phyloP scores from a whole-genome alignment of 1,140 invertebrate genomes.

The Listronotus bonariensis region DNA sequence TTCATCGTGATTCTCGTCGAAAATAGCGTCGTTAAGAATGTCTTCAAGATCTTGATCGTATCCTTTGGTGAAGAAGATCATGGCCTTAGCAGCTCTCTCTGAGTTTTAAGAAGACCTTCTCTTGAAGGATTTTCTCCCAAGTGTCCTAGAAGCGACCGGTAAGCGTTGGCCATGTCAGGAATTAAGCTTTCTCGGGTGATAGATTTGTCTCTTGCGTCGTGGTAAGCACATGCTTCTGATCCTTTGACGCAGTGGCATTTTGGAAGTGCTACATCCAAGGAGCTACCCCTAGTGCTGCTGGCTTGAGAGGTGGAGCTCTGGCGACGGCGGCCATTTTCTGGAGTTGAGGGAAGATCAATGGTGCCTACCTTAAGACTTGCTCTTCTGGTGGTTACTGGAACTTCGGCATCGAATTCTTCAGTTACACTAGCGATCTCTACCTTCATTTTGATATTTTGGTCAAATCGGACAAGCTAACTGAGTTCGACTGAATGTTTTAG shows the following conservation, averaged over 20 bases:
- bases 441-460: constrained; percentile 3
- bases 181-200: constrained; percentile 1
- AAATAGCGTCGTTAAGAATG: constrained; percentile 94
- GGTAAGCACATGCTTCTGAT: background rate
- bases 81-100: constrained; percentile 22
- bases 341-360: background rate
- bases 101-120: constrained; percentile 26
- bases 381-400: background rate
- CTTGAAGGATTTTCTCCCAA: constrained; percentile 22
- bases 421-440: background rate
- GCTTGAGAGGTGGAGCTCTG: background rate
- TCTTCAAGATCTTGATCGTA: constrained; percentile 53
- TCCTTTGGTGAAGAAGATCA: constrained; percentile 28
- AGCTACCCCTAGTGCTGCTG: background rate
- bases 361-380: background rate
- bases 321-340: background rate
- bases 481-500: no score
- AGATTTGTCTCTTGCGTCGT: background rate
- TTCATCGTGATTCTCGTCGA: constrained; percentile 98
- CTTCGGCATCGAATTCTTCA: constrained; percentile 1
- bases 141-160: constrained; percentile 5
- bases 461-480: no score
- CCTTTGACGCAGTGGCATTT: constrained; percentile 16
- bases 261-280: background rate
- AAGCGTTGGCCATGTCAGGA: constrained; percentile 10